These are phyloP conservation scores for Lanistes nyassanus DNA, from an alignment of 1,140 invertebrate species.

Conservation along the genomic window DNA sequence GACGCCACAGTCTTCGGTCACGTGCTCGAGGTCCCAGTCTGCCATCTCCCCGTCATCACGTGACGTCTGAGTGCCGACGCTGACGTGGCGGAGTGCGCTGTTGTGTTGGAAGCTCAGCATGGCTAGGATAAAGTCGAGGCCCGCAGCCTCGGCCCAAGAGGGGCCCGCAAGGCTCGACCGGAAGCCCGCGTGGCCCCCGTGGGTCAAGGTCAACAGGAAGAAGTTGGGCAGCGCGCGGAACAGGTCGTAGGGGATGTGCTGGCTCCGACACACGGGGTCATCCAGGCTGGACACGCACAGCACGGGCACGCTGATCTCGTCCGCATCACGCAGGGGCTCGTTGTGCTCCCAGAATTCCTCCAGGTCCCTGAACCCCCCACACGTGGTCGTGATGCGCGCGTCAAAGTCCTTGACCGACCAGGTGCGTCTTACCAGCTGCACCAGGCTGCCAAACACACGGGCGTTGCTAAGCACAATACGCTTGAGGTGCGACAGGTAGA, in stretches of 20 bases:
- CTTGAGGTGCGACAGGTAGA: conserved; percentile 24
- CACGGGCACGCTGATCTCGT: conserved; percentile 59
- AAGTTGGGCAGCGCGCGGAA: conserved; percentile 60
- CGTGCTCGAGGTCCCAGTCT: too few species aligned
- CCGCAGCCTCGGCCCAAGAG: conserved; percentile 50
- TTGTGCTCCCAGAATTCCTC: conserved; percentile 61
- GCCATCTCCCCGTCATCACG: neutral
- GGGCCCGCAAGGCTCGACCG: conserved; percentile 33
- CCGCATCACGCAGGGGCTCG: conserved; percentile 56
- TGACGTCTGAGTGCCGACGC: neutral
- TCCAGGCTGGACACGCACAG: conserved; percentile 57
- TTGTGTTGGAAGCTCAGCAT: conserved; percentile 48
- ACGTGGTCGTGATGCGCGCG: conserved; percentile 40
- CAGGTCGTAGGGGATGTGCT: conserved; percentile 55
- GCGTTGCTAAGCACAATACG: conserved; percentile 7
- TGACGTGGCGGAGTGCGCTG: conserved; percentile 14
- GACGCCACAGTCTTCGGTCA: neutral
- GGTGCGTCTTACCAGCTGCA: conserved; percentile 23
- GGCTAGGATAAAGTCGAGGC: conserved; percentile 49
- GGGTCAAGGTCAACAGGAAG: conserved; percentile 48
- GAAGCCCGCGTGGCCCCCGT: conserved; percentile 62
- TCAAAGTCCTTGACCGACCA: conserved; percentile 47
- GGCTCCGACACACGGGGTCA: conserved; percentile 49
- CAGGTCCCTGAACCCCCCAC: conserved; percentile 39
- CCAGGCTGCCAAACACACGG: neutral